Conservation (phyloP, 2,113 vertebrate genomes). For the Bolborhynchus lineola region DNA sequence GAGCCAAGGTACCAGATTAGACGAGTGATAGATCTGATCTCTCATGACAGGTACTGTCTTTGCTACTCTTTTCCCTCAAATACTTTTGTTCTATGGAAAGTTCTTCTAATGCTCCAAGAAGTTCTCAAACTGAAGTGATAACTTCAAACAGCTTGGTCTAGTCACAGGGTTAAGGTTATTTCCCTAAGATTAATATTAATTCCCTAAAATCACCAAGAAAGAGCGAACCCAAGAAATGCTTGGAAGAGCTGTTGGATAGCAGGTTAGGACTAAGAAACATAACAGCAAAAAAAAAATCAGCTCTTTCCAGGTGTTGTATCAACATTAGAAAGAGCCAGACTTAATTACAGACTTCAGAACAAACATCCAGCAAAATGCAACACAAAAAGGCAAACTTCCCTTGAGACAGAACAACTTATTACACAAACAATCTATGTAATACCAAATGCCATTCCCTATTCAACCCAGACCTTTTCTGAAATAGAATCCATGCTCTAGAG, state of each 20-base stretch:
- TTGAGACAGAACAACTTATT: neutral
- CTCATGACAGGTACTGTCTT: neutral
- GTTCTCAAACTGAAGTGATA: neutral
- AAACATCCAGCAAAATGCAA: neutral
- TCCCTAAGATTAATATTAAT: neutral
- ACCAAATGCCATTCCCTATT: neutral
- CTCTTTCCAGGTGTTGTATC: neutral
- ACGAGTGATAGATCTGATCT: neutral
- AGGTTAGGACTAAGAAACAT: neutral
- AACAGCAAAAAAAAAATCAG: neutral
- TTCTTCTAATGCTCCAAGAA: neutral
- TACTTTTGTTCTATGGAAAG: neutral
- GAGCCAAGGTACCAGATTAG: neutral
- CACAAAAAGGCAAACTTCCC: neutral
- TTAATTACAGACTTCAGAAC: neutral
- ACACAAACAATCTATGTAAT: rapidly evolving
- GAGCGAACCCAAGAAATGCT: neutral
- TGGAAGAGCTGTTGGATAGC: neutral
- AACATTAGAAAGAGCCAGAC: neutral
- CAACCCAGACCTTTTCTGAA: neutral
- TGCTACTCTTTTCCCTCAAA: neutral
- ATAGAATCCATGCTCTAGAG: neutral
- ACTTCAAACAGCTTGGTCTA: neutral
- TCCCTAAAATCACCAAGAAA: neutral
- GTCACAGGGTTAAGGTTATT: neutral